Evolutionary conservation across 2,797 vertebrate genomes (phyloP).

Genomic region (Pseudomugil tenellus): DNA sequence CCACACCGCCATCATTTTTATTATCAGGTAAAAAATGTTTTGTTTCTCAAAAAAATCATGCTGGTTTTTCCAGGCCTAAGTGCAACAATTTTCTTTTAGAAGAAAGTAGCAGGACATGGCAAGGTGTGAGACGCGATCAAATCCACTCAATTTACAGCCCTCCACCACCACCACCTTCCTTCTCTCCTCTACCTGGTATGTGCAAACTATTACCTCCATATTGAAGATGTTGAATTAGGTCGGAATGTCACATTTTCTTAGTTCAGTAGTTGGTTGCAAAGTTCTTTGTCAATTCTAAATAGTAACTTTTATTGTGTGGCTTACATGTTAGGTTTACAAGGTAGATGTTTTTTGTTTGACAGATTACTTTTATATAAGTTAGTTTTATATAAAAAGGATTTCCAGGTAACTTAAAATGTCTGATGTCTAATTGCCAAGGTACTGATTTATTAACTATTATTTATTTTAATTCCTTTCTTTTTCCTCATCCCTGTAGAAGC

Average conservation of each 20-base stretch:
- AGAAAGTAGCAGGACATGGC: background rate
- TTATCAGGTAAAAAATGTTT: constrained; percentile 58
- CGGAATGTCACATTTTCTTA: background rate
- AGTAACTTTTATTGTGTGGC: background rate
- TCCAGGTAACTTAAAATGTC: background rate
- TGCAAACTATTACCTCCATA: background rate
- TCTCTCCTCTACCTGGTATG: constrained; percentile 44
- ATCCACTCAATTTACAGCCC: constrained; percentile 46
- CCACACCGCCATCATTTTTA: constrained; percentile 51
- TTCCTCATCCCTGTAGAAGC: constrained; percentile 19
- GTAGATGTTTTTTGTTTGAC: background rate
- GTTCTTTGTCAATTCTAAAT: background rate
- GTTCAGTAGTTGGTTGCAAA: background rate
- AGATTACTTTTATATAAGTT: no score
- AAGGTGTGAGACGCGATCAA: constrained; percentile 45
- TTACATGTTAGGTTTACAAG: background rate
- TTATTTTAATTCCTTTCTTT: background rate
- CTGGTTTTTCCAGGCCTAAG: background rate
- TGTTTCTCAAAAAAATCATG: background rate
- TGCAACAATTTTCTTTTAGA: constrained; percentile 26
- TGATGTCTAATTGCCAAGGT: no score
- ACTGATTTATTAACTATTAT: background rate
- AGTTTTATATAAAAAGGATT: no score
- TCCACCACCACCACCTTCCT: constrained; percentile 22
- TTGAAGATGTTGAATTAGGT: background rate